Evolutionary conservation across 2,797 vertebrate genomes (phyloP).

Genomic region (Perodicticus potto): DNA sequence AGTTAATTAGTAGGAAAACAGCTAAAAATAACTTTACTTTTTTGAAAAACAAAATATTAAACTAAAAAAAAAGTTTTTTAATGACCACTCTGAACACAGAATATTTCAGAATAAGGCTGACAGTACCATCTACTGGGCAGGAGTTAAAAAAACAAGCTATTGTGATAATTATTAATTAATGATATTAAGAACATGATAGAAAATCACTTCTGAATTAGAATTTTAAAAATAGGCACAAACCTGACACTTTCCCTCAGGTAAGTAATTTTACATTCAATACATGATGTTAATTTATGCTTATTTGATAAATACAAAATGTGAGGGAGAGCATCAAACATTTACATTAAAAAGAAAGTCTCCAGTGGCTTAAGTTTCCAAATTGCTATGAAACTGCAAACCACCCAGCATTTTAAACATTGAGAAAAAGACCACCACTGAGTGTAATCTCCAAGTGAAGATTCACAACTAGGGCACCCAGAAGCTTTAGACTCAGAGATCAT

Average conservation of each 20-base stretch:
- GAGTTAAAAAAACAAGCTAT: conserved; percentile 79
- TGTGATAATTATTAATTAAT: conserved; percentile 73
- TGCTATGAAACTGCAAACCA: neutral
- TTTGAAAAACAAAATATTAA: neutral
- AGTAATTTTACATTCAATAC: conserved; percentile 13
- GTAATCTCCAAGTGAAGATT: neutral
- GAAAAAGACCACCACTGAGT: neutral
- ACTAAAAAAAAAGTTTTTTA: neutral
- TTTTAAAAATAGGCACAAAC: neutral
- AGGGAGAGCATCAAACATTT: neutral
- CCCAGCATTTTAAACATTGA: neutral
- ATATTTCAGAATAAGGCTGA: conserved; percentile 85
- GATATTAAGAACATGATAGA: conserved; percentile 27
- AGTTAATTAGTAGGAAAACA: conserved; percentile 1
- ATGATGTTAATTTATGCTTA: neutral
- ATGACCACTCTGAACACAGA: conserved; percentile 64
- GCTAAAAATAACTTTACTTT: conserved; percentile 55
- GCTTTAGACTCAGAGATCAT: conserved; percentile 8
- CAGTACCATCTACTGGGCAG: conserved; percentile 91
- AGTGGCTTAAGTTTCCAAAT: neutral
- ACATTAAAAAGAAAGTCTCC: neutral
- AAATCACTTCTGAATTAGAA: conserved; percentile 49
- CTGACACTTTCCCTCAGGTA: neutral
- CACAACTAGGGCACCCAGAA: neutral
- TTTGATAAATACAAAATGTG: neutral